phyloP scores from a whole-genome alignment of 2,797 vertebrate genomes.

The Otus scops region DNA sequence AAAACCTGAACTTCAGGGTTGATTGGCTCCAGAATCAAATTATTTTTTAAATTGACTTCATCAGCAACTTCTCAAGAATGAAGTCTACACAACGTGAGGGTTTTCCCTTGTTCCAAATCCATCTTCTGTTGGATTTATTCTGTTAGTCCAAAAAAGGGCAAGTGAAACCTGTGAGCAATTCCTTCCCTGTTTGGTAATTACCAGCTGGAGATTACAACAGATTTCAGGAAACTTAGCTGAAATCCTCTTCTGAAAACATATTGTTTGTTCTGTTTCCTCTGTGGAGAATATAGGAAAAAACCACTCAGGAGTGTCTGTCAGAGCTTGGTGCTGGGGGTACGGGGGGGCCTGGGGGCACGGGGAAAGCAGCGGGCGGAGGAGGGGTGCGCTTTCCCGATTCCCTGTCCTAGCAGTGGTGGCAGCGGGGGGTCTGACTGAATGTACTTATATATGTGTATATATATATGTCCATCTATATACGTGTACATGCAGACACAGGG shows the following conservation, averaged over 20 bases:
- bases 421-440: neutral
- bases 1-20: neutral
- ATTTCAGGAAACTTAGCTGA: neutral
- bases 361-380: neutral
- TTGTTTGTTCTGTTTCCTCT: neutral
- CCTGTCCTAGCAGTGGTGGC: neutral
- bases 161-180: neutral
- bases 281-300: neutral
- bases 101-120: neutral
- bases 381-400: neutral
- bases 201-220: neutral
- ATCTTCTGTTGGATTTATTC: neutral
- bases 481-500: neutral
- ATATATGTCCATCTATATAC: no score
- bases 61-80: neutral
- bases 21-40: neutral
- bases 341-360: rapidly evolving
- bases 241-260: neutral
- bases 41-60: no score
- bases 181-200: neutral
- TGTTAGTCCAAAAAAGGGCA: neutral
- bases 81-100: neutral
- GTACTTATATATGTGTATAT: no score
- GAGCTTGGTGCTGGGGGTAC: rapidly evolving
- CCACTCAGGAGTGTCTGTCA: neutral